phyloP scores from a whole-genome alignment of 2,797 vertebrate genomes.

The Darevskia nairensis region DNA sequence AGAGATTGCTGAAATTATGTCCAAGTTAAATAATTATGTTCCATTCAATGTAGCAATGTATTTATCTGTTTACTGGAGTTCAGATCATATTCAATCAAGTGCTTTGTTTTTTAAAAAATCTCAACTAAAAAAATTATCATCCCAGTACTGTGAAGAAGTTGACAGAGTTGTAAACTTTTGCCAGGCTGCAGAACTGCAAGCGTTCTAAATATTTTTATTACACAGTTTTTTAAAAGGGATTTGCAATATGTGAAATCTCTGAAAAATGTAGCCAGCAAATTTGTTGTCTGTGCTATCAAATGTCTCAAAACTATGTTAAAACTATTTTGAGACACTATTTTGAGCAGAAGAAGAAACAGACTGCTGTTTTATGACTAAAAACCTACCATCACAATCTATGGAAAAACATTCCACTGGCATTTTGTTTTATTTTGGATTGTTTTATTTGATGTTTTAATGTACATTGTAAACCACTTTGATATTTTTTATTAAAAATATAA shows the following conservation, averaged over 20 bases:
- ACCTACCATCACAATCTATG: not conserved
- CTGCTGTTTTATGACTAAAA: constrained; percentile 40
- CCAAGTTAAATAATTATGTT: constrained; percentile 75
- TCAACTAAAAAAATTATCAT: constrained; percentile 38
- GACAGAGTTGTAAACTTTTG: constrained; percentile 28
- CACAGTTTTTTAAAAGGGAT: constrained; percentile 29
- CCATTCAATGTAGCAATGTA: constrained; percentile 65
- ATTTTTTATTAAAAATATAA: too few species aligned
- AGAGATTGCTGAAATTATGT: constrained; percentile 76
- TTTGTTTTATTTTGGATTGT: too few species aligned
- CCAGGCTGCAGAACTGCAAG: constrained; percentile 52
- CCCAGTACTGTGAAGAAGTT: constrained; percentile 45
- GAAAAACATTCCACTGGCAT: not conserved
- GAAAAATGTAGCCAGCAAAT: constrained; percentile 46
- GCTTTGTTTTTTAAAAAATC: constrained; percentile 60
- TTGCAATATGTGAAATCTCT: constrained; percentile 48
- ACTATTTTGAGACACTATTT: constrained; percentile 37
- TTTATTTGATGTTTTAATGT: too few species aligned
- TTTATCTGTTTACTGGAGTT: constrained; percentile 74
- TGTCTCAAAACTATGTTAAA: constrained; percentile 12
- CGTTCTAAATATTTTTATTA: not conserved
- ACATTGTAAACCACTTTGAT: too few species aligned
- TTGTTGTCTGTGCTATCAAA: constrained; percentile 32
- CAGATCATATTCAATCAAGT: constrained; percentile 66
- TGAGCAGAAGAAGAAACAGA: constrained; percentile 46